These are phyloP conservation scores for Drosophila prolongata DNA, from an alignment of 2,888 invertebrate species.

Conservation along the genomic window DNA sequence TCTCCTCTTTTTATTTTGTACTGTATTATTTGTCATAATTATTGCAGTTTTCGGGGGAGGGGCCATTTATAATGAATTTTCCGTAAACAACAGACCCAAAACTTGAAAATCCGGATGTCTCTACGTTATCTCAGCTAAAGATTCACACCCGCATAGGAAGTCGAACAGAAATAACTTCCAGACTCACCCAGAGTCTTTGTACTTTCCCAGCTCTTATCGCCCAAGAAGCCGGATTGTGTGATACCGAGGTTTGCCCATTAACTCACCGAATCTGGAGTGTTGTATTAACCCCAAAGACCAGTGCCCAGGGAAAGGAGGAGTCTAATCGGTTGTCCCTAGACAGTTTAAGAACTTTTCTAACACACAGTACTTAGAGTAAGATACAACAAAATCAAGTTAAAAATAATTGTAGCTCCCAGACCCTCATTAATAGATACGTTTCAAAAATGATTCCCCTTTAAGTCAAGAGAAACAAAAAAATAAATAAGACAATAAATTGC, in stretches of 20 bases:
- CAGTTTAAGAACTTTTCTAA: not conserved
- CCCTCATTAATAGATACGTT: too few species aligned
- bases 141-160: conserved; percentile 22
- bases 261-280: not conserved
- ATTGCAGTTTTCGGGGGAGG: conserved; percentile 36
- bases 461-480: too few species aligned
- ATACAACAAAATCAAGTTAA: too few species aligned
- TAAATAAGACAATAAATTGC: too few species aligned
- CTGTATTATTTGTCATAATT: conserved; percentile 59
- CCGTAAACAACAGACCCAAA: not conserved
- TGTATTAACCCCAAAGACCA: not conserved
- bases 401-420: too few species aligned
- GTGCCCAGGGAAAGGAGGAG: not conserved
- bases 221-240: not conserved
- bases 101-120: conserved; percentile 1
- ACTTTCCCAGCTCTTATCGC: conserved; percentile 24
- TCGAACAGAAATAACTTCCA: not conserved
- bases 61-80: conserved; percentile 2
- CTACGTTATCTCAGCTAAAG: not conserved
- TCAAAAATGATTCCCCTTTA: too few species aligned
- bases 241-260: not conserved
- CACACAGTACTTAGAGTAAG: too few species aligned
- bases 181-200: conserved; percentile 15
- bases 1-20: conserved; percentile 36
- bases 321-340: not conserved